Evolutionary conservation across 2,888 invertebrate species (phyloP).

Genomic region (Danaus chrysippus): DNA sequence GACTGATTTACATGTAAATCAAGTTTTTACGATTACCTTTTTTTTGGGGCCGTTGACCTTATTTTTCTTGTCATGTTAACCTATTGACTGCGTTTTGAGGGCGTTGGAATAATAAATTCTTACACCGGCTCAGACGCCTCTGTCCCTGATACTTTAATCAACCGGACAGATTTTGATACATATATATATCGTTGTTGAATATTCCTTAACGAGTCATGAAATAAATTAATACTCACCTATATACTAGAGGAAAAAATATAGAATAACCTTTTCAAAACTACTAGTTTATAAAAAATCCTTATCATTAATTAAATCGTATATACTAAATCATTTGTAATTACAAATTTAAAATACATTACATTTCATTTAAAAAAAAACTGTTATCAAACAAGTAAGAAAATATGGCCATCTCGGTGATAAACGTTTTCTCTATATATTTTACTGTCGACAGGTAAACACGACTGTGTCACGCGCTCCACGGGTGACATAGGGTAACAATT

Average conservation of each 20-base stretch:
- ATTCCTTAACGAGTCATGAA: not conserved
- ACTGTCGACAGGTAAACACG: not conserved
- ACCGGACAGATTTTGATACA: too few species aligned
- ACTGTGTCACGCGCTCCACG: not conserved
- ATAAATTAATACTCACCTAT: not conserved
- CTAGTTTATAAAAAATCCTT: conserved; percentile 44
- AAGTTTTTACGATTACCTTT: too few species aligned
- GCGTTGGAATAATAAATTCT: too few species aligned
- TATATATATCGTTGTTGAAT: too few species aligned
- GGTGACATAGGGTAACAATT: conserved; percentile 1
- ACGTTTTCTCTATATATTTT: not conserved
- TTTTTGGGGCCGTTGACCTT: too few species aligned
- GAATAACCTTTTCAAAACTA: conserved; percentile 52
- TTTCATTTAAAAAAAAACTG: conserved; percentile 9
- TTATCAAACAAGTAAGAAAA: conserved; percentile 27
- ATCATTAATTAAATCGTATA: conserved; percentile 38
- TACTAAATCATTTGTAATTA: conserved; percentile 37
- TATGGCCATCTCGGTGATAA: conserved; percentile 18
- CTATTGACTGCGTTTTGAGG: too few species aligned
- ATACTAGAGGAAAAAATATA: conserved; percentile 40
- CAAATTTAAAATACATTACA: conserved; percentile 39
- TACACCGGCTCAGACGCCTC: too few species aligned
- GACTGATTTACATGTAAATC: too few species aligned
- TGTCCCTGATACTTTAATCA: too few species aligned
- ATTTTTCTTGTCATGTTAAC: too few species aligned